phyloP scores from a whole-genome alignment of 1,140 invertebrate genomes.

The Monomorium pharaonis region DNA sequence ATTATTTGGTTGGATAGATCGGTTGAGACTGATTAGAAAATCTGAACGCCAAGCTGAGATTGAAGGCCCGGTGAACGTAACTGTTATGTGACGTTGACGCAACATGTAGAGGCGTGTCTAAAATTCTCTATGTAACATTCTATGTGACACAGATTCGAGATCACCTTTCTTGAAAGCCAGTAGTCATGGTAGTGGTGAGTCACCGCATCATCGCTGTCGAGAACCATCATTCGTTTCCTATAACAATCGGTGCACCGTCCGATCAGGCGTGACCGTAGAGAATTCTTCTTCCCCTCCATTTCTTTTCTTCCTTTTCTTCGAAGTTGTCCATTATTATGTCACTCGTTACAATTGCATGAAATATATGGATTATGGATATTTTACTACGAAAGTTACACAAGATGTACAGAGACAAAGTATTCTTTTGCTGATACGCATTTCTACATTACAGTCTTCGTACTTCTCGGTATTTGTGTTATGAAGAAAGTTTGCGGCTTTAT shows the following conservation, averaged over 20 bases:
- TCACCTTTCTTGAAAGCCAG: constrained; percentile 71
- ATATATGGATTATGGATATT: not conserved
- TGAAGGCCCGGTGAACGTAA: constrained; percentile 21
- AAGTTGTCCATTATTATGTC: not conserved
- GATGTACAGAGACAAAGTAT: not conserved
- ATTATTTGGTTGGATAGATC: not conserved
- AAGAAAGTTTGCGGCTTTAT: not conserved
- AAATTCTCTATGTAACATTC: constrained; percentile 71
- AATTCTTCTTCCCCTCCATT: not conserved
- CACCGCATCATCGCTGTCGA: not conserved
- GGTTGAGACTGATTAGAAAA: constrained; percentile 61
- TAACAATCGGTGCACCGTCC: not conserved
- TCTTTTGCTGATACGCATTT: not conserved
- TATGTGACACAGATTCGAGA: constrained; percentile 71
- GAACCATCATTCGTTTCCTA: constrained; percentile 8
- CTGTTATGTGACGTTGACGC: constrained; percentile 51
- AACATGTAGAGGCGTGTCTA: constrained; percentile 67
- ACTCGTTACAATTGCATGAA: not conserved
- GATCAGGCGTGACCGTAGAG: not conserved
- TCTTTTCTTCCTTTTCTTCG: not conserved
- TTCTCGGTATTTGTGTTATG: not conserved
- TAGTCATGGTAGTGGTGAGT: constrained; percentile 59
- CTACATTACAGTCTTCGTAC: not conserved
- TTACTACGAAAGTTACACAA: not conserved
- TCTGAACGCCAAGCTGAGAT: constrained; percentile 46